Base-by-base conservation (phyloP, 2,888 invertebrate genomes). In the Ophioninae sp. region DNA sequence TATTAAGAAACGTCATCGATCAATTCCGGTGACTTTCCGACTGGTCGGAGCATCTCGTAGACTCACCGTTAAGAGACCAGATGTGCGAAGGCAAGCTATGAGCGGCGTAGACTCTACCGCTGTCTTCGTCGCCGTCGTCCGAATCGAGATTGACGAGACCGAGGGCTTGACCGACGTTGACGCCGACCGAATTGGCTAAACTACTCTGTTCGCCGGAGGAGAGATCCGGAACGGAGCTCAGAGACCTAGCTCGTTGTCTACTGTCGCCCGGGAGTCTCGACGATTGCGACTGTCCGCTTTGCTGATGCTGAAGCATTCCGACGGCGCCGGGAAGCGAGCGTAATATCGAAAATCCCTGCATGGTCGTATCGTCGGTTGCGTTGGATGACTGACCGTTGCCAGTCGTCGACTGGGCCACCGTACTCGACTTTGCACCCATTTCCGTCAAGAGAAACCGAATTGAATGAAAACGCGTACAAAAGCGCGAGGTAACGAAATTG, bases 41-140 rank as follows among this genome's bases (percentile, higher is more conserved):
- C 37, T 58, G 23, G 56, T 2, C 51, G 51, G 51, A 13, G 51
- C 51, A 2, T 5, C 5, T 51, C 51, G 10, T n/a, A 51, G 10
- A 79, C 84, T 95, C 93, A 97, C 97, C 97, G 93, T 98, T 97
- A 90, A 97, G 94, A 88, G 97, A 97, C 97, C 97, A 97, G 94
- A 98, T 97, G 94, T 97, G 97, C 88, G 97, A 97, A 91, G 97
- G 97, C 94, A 97, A 94, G 89, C 97, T 97, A 93, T 97, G 97
- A 89, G 97, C 97, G 84, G 97, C 96, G 91, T 97, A 97, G 56
- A 97, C 97, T 86, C 97, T 94, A 83, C 97, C 96, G 79, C 93
- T 93, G 83, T 94, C 94, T 82, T 94, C 92, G 81, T 93, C 94
- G 72, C 95, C 94, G 88, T 96, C 96, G 89, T 96, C 96, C 71